Evolutionary conservation across 2,888 invertebrate genomes (phyloP).

Genomic region (Tethea ocularis): DNA sequence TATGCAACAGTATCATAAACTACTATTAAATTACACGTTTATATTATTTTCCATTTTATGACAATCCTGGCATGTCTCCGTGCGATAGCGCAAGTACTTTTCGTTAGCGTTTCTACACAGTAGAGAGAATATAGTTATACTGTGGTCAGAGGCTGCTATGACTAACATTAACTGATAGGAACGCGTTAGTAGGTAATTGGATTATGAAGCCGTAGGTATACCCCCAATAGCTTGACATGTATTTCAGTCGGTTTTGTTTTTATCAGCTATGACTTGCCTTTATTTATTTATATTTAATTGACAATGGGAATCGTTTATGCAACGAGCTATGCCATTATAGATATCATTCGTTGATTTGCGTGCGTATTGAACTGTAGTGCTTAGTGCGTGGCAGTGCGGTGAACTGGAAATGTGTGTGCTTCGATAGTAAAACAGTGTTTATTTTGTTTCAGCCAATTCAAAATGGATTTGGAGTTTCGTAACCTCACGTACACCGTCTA

Average conservation of each 20-base stretch:
- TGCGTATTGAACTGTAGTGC: not conserved
- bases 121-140: no score
- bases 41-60: no score
- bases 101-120: no score
- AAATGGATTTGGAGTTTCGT: conserved; percentile 82
- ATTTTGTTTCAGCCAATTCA: conserved; percentile 65
- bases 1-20: no score
- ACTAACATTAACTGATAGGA: no score
- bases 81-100: no score
- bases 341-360: conserved; percentile 3
- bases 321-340: not conserved
- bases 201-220: no score
- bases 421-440: not conserved
- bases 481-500: conserved; percentile 73
- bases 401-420: not conserved
- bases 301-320: not conserved
- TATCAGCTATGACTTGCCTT: not conserved
- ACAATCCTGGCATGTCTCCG: no score
- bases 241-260: not conserved
- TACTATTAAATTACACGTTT: no score
- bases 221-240: no score
- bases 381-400: not conserved
- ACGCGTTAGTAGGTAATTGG: no score
- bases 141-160: no score
- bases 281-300: not conserved